A percentile compares a stretch with the other conserved stretches of the same genome.
Conservation (phyloP, 2,888 invertebrate genomes). For the Lissonota sp. region DNA sequence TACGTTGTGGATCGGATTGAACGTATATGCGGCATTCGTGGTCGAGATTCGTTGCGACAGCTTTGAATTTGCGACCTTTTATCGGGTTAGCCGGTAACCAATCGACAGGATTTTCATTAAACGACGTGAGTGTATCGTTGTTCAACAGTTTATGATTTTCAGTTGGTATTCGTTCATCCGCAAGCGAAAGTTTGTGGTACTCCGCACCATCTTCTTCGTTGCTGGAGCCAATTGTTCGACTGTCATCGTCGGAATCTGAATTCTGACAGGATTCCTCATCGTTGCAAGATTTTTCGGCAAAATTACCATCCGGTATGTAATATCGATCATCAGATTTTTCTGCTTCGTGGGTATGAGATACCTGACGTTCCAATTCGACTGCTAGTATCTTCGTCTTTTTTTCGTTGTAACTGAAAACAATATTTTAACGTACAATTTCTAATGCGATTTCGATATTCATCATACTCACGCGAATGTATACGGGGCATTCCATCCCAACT, state of each 20-base stretch:
- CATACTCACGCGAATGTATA: no score
- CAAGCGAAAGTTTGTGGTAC: not conserved
- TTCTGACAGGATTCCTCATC: not conserved
- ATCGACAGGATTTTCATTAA: constrained; percentile 78
- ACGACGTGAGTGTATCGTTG: not conserved
- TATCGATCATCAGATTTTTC: not conserved
- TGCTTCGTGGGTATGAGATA: constrained; percentile 49
- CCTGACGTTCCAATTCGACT: constrained; percentile 74
- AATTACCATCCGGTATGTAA: not conserved
- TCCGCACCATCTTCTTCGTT: not conserved
- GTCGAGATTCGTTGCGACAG: constrained; percentile 87
- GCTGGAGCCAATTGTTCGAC: constrained; percentile 26
- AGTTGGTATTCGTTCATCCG: constrained; percentile 2
- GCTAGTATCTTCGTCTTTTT: constrained; percentile 73
- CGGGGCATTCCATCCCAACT: no score
- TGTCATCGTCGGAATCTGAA: constrained; percentile 14
- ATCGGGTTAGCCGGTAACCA: constrained; percentile 88
- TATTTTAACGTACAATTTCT: not conserved
- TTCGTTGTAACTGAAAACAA: constrained; percentile 65
- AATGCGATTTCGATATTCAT: no score
- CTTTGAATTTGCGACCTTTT: constrained; percentile 85
- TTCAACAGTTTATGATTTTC: not conserved
- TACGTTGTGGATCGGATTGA: constrained; percentile 77
- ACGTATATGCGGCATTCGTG: constrained; percentile 83
- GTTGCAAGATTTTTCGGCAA: not conserved